These are phyloP conservation scores for Andrena flavipes DNA, from an alignment of 2,888 invertebrate species.

Conservation along the genomic window DNA sequence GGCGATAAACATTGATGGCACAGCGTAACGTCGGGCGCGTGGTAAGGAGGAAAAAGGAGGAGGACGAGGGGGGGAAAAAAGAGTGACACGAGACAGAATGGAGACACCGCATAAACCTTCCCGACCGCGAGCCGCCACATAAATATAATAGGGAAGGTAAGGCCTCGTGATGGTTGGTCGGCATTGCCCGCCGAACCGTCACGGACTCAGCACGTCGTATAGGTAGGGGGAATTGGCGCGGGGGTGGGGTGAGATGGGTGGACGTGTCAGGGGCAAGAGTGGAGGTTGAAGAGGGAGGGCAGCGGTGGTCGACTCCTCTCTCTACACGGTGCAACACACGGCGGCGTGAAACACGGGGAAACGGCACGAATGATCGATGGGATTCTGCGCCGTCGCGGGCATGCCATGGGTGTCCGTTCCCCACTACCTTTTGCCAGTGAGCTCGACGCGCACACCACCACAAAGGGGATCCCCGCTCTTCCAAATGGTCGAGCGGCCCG, in stretches of 20 bases:
- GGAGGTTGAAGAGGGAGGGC: slow-evolving; percentile 65
- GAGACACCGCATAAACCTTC: slow-evolving; percentile 80
- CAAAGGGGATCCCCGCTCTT: slow-evolving; percentile 53
- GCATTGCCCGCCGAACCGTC: slow-evolving; percentile 83
- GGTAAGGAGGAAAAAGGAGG: slow-evolving; percentile 36
- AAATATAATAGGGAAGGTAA: slow-evolving; percentile 84
- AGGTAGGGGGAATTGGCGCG: slow-evolving; percentile 75
- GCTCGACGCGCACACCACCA: slow-evolving; percentile 58
- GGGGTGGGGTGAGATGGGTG: slow-evolving; percentile 75
- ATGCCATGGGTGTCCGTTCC: slow-evolving; percentile 83
- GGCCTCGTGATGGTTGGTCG: slow-evolving; percentile 84
- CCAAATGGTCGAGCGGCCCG: slow-evolving; percentile 39
- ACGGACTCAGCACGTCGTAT: slow-evolving; percentile 75
- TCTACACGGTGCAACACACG: slow-evolving; percentile 79
- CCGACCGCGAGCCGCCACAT: slow-evolving; percentile 83
- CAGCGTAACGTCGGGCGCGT: slow-evolving; percentile 30
- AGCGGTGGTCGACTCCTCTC: slow-evolving; percentile 68
- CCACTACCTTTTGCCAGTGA: slow-evolving; percentile 67
- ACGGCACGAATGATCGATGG: slow-evolving; percentile 84
- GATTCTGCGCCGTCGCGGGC: slow-evolving; percentile 84
- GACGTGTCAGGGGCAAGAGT: slow-evolving; percentile 72
- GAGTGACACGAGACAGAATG: slow-evolving; percentile 70
- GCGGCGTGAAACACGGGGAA: slow-evolving; percentile 82
- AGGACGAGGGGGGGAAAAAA: slow-evolving; percentile 44
- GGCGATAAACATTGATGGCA: slow-evolving; percentile 32